A percentile compares a stretch with the other conserved stretches of the same genome.
phyloP scores from a whole-genome alignment of 1,140 invertebrate species.

The Dermatophagoides farinae region DNA sequence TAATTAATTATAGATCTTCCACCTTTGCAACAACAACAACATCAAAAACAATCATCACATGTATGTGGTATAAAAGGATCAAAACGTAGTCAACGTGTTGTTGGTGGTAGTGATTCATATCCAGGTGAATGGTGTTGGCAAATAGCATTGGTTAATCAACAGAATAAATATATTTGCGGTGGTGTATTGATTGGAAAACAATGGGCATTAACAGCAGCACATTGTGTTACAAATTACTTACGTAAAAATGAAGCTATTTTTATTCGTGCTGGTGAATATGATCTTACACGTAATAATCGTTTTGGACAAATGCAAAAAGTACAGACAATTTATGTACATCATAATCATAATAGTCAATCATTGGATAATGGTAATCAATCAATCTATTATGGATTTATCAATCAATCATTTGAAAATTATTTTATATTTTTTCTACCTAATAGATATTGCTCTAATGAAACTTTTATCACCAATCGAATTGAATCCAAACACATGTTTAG shows the following conservation, averaged over 20 bases:
- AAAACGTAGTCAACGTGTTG: constrained; percentile 36
- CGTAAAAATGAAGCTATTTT: constrained; percentile 71
- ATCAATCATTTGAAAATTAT: not conserved
- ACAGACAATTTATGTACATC: constrained; percentile 80
- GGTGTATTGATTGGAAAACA: constrained; percentile 78
- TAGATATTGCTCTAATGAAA: constrained; percentile 61
- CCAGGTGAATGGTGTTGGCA: constrained; percentile 90
- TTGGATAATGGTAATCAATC: constrained; percentile 54
- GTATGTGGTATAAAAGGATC: constrained; percentile 21
- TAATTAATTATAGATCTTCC: not conserved
- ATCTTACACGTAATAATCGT: constrained; percentile 53
- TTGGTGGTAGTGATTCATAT: constrained; percentile 69
- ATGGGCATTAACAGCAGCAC: constrained; percentile 84
- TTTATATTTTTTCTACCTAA: not conserved
- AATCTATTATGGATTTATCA: not conserved
- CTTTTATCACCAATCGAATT: constrained; percentile 71
- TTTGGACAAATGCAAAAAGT: constrained; percentile 68
- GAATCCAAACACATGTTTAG: constrained; percentile 56
- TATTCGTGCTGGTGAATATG: constrained; percentile 76
- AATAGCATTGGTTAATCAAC: constrained; percentile 13
- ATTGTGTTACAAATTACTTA: constrained; percentile 83
- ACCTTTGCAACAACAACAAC: no score
- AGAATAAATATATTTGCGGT: constrained; percentile 46
- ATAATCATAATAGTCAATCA: constrained; percentile 87
- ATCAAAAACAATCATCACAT: constrained; percentile 7